These are phyloP conservation scores for Zingel zingel DNA, from an alignment of 2,113 vertebrate species.

Conservation along the genomic window DNA sequence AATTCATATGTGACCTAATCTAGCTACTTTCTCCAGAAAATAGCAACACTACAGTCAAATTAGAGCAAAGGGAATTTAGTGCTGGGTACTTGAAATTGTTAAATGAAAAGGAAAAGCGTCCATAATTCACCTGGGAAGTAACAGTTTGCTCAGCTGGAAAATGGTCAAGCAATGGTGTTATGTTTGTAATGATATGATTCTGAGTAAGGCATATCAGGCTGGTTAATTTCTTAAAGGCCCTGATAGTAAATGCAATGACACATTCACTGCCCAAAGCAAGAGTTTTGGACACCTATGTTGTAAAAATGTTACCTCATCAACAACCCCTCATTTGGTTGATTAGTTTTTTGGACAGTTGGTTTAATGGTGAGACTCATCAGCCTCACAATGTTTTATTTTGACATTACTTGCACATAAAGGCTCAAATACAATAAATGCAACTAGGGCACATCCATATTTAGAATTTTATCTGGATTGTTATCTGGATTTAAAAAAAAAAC, in stretches of 20 bases:
- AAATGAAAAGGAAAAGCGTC: background rate
- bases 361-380: background rate
- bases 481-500: too few relatives aligned
- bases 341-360: background rate
- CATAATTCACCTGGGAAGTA: background rate
- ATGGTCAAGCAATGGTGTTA: background rate
- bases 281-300: background rate
- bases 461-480: background rate
- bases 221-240: background rate
- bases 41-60: slow-evolving; percentile 10
- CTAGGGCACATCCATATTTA: background rate
- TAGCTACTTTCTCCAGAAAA: slow-evolving; percentile 19
- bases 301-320: background rate
- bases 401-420: background rate
- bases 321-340: background rate
- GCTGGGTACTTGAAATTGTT: background rate
- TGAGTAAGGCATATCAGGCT: background rate
- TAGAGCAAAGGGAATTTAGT: background rate
- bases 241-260: background rate
- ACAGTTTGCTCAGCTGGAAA: background rate
- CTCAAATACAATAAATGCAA: background rate
- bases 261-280: background rate
- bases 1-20: slow-evolving; percentile 17
- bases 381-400: background rate
- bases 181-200: background rate